A percentile compares a stretch with the other conserved stretches of the same genome.
Conservation (phyloP, 92 coral and sea anemone species). For the Paramuricea clavata region DNA sequence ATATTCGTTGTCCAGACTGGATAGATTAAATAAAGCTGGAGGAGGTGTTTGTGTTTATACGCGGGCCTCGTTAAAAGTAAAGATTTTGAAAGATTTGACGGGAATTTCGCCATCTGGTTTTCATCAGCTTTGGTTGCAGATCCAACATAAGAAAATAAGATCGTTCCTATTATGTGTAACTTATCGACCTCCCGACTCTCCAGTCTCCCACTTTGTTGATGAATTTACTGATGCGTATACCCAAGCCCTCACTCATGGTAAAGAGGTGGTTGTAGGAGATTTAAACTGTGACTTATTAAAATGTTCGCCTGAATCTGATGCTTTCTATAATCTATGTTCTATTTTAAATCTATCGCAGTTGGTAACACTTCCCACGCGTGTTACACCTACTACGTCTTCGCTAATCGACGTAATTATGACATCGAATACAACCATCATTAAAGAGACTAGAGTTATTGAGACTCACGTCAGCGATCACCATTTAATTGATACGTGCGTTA, state of each 20-base stretch:
- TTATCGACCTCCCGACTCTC: constrained; percentile 36
- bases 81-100: neutral
- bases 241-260: constrained; percentile 37
- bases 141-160: constrained; percentile 37
- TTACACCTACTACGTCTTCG: constrained; percentile 1
- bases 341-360: constrained; percentile 41
- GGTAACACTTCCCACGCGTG: constrained; percentile 23
- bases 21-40: constrained; percentile 1
- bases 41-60: constrained; percentile 15
- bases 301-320: constrained; percentile 39
- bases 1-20: constrained; percentile 60
- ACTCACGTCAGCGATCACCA: constrained; percentile 54
- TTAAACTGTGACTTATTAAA: constrained; percentile 35
- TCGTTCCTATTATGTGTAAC: constrained; percentile 33
- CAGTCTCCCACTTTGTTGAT: constrained; percentile 38
- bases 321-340: constrained; percentile 30
- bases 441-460: constrained; percentile 58
- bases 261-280: constrained; percentile 36
- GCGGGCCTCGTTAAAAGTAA: neutral
- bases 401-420: constrained; percentile 37
- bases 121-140: constrained; percentile 48
- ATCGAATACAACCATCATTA: constrained; percentile 40
- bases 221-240: constrained; percentile 43
- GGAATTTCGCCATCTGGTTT: constrained; percentile 31
- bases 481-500: constrained; percentile 30